Percentiles rank a stretch among this genome's conserved stretches.
These are phyloP conservation scores for Bovichtus variegatus DNA, from an alignment of 2,797 vertebrate genomes.

Conservation along the genomic window DNA sequence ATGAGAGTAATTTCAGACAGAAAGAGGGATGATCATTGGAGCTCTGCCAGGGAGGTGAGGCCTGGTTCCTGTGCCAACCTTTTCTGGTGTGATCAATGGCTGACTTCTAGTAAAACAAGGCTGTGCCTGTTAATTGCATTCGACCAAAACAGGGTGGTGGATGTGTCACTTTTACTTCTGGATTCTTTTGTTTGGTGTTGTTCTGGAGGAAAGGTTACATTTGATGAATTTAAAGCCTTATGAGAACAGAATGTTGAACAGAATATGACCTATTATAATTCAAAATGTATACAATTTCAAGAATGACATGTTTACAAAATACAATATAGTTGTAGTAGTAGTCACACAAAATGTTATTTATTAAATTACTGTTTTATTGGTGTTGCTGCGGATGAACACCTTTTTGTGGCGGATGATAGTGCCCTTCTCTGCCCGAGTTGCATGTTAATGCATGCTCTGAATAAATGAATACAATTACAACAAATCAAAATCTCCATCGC, in stretches of 20 bases:
- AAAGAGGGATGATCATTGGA: constrained; percentile 20
- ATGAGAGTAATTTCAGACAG: constrained; percentile 35
- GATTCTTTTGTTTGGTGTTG: neutral
- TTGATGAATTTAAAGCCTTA: neutral
- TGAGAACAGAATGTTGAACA: neutral
- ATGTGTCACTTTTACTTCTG: neutral
- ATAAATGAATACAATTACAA: neutral
- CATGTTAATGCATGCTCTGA: neutral
- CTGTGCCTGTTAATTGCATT: constrained; percentile 22
- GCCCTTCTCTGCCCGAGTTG: neutral
- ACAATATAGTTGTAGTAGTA: too few species aligned
- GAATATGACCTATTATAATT: too few species aligned
- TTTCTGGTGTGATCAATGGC: constrained; percentile 52
- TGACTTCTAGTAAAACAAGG: constrained; percentile 27
- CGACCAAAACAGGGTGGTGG: constrained; percentile 2
- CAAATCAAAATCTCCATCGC: neutral
- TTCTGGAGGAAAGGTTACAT: neutral
- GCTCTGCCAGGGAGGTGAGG: constrained; percentile 13
- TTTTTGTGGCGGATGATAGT: neutral
- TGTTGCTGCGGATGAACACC: neutral
- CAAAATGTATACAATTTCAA: too few species aligned
- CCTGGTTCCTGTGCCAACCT: constrained; percentile 28
- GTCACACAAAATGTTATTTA: too few species aligned
- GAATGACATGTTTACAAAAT: too few species aligned
- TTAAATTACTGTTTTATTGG: too few species aligned